phyloP scores from a whole-genome alignment of 2,797 vertebrate genomes.

The Gambusia yucatana region DNA sequence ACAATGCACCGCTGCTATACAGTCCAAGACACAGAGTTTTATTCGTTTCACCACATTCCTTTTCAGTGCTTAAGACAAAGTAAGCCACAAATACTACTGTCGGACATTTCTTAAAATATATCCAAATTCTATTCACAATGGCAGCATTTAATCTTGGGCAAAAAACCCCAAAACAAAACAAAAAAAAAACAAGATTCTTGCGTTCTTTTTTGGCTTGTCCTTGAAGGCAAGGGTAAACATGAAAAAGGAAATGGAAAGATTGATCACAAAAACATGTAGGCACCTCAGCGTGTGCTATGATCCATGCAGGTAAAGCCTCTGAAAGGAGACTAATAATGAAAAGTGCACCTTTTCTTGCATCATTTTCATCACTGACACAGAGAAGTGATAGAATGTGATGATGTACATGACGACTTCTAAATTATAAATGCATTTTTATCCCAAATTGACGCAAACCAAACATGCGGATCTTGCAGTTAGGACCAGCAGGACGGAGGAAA shows the following conservation, averaged over 20 bases:
- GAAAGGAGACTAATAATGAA: background rate
- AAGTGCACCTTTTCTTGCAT: background rate
- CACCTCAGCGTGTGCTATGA: conserved; percentile 1
- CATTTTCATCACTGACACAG: conserved; percentile 2
- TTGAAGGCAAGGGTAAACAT: conserved; percentile 69
- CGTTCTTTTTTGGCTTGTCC: conserved; percentile 35
- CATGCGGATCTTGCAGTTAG: conserved; percentile 35
- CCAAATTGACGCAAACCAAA: conserved; percentile 34
- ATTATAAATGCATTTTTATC: background rate
- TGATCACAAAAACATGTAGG: conserved; percentile 1
- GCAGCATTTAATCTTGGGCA: background rate
- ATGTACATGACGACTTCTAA: background rate
- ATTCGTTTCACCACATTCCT: background rate
- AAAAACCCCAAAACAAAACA: background rate
- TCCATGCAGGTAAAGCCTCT: conserved; percentile 28
- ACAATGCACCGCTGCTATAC: conserved; percentile 1
- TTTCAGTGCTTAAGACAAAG: background rate
- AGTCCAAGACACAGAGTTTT: conserved; percentile 38
- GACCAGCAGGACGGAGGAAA: conserved; percentile 45
- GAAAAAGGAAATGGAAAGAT: conserved; percentile 3
- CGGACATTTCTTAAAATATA: background rate
- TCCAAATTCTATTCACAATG: background rate
- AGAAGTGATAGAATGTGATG: background rate
- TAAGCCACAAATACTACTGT: background rate
- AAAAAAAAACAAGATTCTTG: background rate